Conservation (phyloP, 92 coral and sea anemone genomes). For the Meandrina meandrites region DNA sequence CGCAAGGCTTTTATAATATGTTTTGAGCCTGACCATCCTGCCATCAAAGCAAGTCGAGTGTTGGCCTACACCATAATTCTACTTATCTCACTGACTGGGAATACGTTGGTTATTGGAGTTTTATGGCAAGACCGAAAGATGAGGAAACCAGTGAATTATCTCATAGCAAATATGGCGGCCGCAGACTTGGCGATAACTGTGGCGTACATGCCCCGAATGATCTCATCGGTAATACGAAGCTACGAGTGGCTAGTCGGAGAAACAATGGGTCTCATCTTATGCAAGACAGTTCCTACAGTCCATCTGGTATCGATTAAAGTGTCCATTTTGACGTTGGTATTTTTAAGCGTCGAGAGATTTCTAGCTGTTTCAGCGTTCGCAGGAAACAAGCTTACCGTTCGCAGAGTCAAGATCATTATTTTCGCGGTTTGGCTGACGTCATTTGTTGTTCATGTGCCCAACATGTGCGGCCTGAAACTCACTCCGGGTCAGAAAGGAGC, state of each 20-base stretch:
- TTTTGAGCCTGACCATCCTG: not conserved
- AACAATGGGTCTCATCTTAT: not conserved
- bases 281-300: constrained; percentile 13
- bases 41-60: not conserved
- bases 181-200: constrained; percentile 52
- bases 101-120: constrained; percentile 42
- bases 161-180: constrained; percentile 50
- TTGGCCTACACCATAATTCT: constrained; percentile 26
- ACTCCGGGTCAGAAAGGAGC: constrained; percentile 1
- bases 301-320: constrained; percentile 26
- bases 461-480: not conserved
- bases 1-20: not conserved
- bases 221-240: constrained; percentile 18
- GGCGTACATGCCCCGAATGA: constrained; percentile 25
- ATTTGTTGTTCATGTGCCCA: not conserved
- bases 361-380: not conserved
- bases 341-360: constrained; percentile 28
- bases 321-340: constrained; percentile 14
- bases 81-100: constrained; percentile 42
- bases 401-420: constrained; percentile 16
- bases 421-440: constrained; percentile 15
- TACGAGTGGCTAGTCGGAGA: constrained; percentile 25
- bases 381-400: not conserved
- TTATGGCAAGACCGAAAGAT: constrained; percentile 49
- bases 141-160: constrained; percentile 53